Evolutionary conservation across 2,888 invertebrate genomes (phyloP).

Genomic region (Choreutis nemorana): DNA sequence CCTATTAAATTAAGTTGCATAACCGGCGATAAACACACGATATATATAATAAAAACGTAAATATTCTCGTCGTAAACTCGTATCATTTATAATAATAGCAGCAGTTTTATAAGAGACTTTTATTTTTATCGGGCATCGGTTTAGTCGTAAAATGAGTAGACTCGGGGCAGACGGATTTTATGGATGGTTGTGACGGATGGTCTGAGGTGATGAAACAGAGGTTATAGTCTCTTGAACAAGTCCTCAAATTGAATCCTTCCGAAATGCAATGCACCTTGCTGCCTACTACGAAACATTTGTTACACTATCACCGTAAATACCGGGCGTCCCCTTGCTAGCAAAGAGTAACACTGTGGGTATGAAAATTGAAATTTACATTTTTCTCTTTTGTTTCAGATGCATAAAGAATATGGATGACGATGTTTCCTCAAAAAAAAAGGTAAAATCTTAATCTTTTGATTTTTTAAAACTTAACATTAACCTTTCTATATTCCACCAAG

Average conservation of each 20-base stretch:
- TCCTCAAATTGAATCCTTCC: conserved; percentile 18
- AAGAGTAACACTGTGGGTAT: too few relatives aligned
- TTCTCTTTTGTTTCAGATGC: conserved; percentile 32
- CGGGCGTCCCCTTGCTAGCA: too few relatives aligned
- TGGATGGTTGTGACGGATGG: conserved; percentile 31
- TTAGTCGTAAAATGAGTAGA: conserved; percentile 55
- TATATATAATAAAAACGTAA: conserved; percentile 59
- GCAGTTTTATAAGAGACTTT: conserved; percentile 36
- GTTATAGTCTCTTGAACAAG: conserved; percentile 20
- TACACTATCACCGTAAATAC: too few relatives aligned
- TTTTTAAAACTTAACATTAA: too few relatives aligned
- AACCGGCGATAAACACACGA: conserved; percentile 50
- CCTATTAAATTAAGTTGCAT: conserved; percentile 61
- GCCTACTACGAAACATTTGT: too few relatives aligned
- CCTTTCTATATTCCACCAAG: too few relatives aligned
- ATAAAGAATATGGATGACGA: conserved; percentile 35
- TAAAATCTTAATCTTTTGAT: conserved; percentile 18
- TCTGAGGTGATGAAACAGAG: conserved; percentile 36
- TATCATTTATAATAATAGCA: conserved; percentile 37
- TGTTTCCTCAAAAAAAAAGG: conserved; percentile 12
- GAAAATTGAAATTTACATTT: conserved; percentile 1
- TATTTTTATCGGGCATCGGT: conserved; percentile 56
- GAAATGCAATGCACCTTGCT: too few relatives aligned
- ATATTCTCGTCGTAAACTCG: conserved; percentile 31
- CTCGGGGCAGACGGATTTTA: conserved; percentile 58